Conservation (phyloP, 2,888 invertebrate genomes). For the Ecdyonurus torrentis region DNA sequence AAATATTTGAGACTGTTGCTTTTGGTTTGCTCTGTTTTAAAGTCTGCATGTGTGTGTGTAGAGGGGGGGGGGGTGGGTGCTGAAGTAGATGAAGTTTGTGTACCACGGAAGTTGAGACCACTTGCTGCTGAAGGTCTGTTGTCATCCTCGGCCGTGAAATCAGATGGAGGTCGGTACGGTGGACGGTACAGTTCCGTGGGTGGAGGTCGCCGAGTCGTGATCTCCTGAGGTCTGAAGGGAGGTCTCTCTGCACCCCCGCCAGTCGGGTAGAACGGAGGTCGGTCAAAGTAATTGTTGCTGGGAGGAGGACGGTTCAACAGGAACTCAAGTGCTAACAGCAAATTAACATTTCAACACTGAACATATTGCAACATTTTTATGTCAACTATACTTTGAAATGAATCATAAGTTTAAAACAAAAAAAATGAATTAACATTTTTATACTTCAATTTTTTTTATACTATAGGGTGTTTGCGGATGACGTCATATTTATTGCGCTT, state of each 20-base stretch:
- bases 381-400: no score
- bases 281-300: background rate
- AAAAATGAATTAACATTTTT: no score
- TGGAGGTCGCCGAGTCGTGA: background rate
- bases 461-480: no score
- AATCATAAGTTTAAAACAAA: no score
- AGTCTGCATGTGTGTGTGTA: no score
- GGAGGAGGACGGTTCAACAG: background rate
- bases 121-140: background rate
- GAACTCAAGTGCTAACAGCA: background rate
- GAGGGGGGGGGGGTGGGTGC: no score
- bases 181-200: background rate
- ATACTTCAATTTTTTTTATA: no score
- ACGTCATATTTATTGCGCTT: no score
- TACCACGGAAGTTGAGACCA: background rate
- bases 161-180: background rate
- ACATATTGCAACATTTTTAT: no score
- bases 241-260: background rate
- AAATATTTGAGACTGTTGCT: no score
- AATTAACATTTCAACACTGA: no score
- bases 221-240: background rate
- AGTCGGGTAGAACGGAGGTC: background rate
- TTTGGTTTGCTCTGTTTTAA: no score
- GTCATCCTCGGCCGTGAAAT: background rate
- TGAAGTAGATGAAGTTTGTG: background rate